Conservation (phyloP, 2,113 vertebrate species). For the Xiphophorus hellerii region DNA sequence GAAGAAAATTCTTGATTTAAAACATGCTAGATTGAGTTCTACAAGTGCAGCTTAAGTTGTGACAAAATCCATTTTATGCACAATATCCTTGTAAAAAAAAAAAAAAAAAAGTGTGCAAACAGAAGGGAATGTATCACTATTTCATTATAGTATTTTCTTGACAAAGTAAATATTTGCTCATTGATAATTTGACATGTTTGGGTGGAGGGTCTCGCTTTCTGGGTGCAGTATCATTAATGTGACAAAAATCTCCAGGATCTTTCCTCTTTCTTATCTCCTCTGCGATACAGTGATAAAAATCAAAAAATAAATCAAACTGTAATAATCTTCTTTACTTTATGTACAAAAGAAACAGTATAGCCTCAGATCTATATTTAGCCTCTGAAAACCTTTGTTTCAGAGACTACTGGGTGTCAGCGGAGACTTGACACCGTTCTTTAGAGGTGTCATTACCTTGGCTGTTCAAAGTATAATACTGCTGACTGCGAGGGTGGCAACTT, state of each 20-base stretch:
- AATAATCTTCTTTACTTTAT: slow-evolving; percentile 29
- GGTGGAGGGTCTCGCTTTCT: slow-evolving; percentile 24
- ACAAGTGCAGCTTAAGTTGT: neutral
- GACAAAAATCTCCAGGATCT: slow-evolving; percentile 3
- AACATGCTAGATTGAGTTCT: neutral
- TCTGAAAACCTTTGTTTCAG: slow-evolving; percentile 20
- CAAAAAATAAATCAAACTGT: slow-evolving; percentile 28
- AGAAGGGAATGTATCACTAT: no score
- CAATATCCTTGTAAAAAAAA: no score
- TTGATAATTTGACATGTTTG: neutral
- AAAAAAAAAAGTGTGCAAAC: no score
- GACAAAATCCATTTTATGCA: no score
- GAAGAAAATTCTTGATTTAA: neutral
- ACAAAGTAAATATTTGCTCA: neutral
- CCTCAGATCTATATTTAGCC: slow-evolving; percentile 35
- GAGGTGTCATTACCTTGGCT: slow-evolving; percentile 37
- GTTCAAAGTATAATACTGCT: slow-evolving; percentile 31
- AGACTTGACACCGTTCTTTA: slow-evolving; percentile 30
- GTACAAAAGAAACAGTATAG: slow-evolving; percentile 15
- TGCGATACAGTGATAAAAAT: slow-evolving; percentile 25
- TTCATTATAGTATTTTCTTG: no score
- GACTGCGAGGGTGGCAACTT: slow-evolving; percentile 21
- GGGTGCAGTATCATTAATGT: neutral
- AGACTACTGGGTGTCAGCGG: slow-evolving; percentile 21
- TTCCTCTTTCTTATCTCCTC: slow-evolving; percentile 10